Percentiles rank a stretch among this genome's conserved stretches.
Evolutionary conservation across 1,140 invertebrate species (phyloP).

Genomic region (Drosophila persimilis): DNA sequence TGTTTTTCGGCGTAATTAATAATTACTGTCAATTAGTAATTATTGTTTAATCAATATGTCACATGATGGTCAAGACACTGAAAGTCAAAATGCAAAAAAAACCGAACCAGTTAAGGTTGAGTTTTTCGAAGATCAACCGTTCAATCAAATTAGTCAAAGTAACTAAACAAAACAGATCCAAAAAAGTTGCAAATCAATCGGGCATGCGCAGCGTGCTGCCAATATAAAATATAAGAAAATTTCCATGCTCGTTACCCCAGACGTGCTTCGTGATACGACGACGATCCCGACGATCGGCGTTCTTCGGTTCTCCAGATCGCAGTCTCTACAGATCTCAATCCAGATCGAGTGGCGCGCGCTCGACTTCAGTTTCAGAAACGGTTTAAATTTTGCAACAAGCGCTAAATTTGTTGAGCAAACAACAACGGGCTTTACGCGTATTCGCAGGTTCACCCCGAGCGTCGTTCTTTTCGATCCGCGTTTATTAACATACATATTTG

Average conservation of each 20-base stretch:
- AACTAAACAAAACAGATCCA: conserved; percentile 14
- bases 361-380: conserved; percentile 65
- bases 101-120: conserved; percentile 46
- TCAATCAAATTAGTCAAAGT: conserved; percentile 52
- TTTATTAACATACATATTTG: conserved; percentile 74
- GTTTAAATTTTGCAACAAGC: conserved; percentile 76
- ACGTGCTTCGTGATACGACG: conserved; percentile 7
- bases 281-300: conserved; percentile 18
- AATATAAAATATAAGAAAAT: conserved; percentile 29
- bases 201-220: conserved; percentile 50
- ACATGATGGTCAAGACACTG: conserved; percentile 35
- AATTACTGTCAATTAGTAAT: conserved; percentile 52
- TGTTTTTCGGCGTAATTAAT: conserved; percentile 27
- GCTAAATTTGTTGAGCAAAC: conserved; percentile 68
- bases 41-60: conserved; percentile 50
- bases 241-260: conserved; percentile 51
- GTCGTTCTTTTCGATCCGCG: conserved; percentile 55
- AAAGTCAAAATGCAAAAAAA: conserved; percentile 23
- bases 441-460: conserved; percentile 52
- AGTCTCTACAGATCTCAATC: conserved; percentile 22
- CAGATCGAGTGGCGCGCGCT: conserved; percentile 51
- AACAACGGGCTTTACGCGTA: conserved; percentile 46
- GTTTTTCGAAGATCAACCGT: conserved; percentile 12
- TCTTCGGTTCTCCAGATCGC: conserved; percentile 21
- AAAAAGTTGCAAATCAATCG: conserved; percentile 56